Percentiles rank a stretch among this genome's conserved stretches.
Evolutionary conservation across 1,140 invertebrate genomes (phyloP).

Genomic region (Penaeus chinensis): DNA sequence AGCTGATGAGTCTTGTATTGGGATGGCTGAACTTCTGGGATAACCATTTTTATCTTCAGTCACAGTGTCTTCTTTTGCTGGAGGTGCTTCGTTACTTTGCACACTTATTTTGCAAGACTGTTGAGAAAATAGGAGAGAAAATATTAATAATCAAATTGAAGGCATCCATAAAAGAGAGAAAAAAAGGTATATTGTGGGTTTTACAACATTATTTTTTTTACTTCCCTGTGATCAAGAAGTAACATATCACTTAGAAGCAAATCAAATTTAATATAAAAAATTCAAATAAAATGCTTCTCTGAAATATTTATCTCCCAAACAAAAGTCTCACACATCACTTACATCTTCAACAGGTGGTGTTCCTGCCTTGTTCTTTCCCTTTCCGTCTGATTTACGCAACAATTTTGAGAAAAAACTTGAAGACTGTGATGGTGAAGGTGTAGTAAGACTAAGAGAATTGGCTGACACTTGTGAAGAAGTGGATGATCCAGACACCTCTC

Average conservation of each 20-base stretch:
- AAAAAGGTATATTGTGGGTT: too few relatives aligned
- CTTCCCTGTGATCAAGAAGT: too few relatives aligned
- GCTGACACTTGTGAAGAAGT: constrained; percentile 23
- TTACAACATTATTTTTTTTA: too few relatives aligned
- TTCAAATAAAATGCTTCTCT: not conserved
- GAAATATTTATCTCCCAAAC: not conserved
- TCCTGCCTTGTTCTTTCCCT: constrained; percentile 10
- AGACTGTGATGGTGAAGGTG: constrained; percentile 41
- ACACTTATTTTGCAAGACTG: not conserved
- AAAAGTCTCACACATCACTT: constrained; percentile 4
- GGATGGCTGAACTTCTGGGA: constrained; percentile 32
- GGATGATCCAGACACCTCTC: constrained; percentile 41
- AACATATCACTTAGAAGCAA: too few relatives aligned
- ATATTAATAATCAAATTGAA: not conserved
- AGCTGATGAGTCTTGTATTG: constrained; percentile 13
- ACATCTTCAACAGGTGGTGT: constrained; percentile 5
- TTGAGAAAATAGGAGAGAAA: not conserved
- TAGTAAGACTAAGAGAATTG: constrained; percentile 1
- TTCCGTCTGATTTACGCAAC: constrained; percentile 30
- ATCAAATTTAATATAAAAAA: too few relatives aligned
- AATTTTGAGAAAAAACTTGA: constrained; percentile 51
- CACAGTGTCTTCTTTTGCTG: not conserved
- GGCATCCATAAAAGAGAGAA: too few relatives aligned
- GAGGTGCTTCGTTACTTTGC: constrained; percentile 19
- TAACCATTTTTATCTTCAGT: constrained; percentile 15